Percentiles rank a stretch among this genome's conserved stretches.
Evolutionary conservation across 2,113 vertebrate genomes (phyloP).

Genomic region (Sapajus apella): DNA sequence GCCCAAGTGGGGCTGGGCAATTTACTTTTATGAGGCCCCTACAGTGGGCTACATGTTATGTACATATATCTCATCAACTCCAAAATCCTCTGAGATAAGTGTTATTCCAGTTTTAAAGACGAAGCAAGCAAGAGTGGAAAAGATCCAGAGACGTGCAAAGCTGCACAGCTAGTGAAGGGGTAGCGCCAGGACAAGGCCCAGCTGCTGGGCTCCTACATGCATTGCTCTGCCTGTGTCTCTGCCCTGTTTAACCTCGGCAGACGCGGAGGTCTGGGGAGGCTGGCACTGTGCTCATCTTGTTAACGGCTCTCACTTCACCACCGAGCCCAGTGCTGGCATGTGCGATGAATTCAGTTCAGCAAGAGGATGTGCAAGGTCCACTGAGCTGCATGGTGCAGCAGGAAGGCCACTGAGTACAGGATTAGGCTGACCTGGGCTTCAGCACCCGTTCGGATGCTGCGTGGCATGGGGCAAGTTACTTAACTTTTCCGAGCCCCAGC

Average conservation of each 20-base stretch:
- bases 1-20: not conserved
- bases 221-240: not conserved
- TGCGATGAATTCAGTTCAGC: not conserved
- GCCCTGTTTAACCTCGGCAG: not conserved
- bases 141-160: not conserved
- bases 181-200: not conserved
- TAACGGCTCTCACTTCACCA: not conserved
- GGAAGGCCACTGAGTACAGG: not conserved
- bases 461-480: not conserved
- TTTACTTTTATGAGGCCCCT: not conserved
- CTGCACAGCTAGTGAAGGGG: not conserved
- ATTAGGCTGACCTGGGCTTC: not conserved
- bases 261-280: not conserved
- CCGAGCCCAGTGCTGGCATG: rapidly evolving
- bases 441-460: not conserved
- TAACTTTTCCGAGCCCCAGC: not conserved
- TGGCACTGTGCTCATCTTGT: not conserved
- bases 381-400: not conserved
- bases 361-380: not conserved
- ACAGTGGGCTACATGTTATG: not conserved
- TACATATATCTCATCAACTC: not conserved
- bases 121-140: not conserved
- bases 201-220: not conserved
- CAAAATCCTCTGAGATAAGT: not conserved
- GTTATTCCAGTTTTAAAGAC: not conserved